A percentile compares a stretch with the other conserved stretches of the same genome.
These are phyloP conservation scores for Otus sunia DNA, from an alignment of 2,113 vertebrate species.

Conservation along the genomic window DNA sequence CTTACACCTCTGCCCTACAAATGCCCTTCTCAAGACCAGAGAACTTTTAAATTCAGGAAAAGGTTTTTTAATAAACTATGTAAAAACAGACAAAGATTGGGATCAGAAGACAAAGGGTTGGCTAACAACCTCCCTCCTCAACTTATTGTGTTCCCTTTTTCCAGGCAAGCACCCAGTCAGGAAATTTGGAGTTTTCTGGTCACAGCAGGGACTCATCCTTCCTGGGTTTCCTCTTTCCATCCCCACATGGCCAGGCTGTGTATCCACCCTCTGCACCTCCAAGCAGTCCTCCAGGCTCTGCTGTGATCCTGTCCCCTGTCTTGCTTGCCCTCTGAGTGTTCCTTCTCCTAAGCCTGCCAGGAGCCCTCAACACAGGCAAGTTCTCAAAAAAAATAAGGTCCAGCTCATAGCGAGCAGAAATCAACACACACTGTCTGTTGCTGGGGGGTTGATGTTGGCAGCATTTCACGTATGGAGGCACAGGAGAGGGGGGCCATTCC, in stretches of 20 bases:
- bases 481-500: background rate
- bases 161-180: background rate
- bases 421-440: background rate
- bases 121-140: background rate
- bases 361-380: background rate
- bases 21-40: background rate
- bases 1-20: background rate
- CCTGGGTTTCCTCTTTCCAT: background rate
- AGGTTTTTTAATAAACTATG: background rate
- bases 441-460: rapidly evolving
- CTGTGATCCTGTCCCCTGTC: background rate
- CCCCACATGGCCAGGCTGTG: background rate
- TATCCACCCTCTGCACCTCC: background rate
- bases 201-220: background rate
- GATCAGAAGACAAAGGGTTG: background rate
- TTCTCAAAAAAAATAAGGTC: background rate
- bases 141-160: background rate
- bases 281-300: background rate
- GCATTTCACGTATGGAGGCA: background rate
- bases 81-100: background rate
- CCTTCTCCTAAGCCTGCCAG: background rate
- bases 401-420: background rate
- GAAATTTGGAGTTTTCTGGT: background rate
- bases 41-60: background rate
- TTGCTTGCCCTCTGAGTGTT: background rate